Evolutionary conservation across 1,140 invertebrate species (phyloP), one percentile per base, ranked within the genome.

Genomic region (Bombus breviceps): DNA sequence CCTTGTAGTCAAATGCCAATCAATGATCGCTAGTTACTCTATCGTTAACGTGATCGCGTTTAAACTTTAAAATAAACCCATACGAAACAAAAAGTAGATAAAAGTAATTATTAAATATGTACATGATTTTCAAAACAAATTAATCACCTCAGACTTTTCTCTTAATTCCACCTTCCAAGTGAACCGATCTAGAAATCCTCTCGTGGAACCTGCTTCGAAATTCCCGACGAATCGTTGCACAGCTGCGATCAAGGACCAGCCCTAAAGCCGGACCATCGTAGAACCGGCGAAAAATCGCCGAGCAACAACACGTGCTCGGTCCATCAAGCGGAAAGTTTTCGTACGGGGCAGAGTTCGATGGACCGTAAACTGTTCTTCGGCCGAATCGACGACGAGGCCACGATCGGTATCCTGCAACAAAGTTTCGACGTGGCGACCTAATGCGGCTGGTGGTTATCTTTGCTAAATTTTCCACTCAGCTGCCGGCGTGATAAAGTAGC

Each of bases 381-480:
- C 10, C 43, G 15, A 78, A 73, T 41, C 62, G 57, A 64, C 64
- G 22, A 64, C 28, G n/a, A 18, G 69, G 71, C 15, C 47, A 37
- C 15, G 12, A 5, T 9, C 39, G 18, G 41, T n/a, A 34, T 32
- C 22, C 47, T 1, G 47, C 32, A 37, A 53, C 86, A 53, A 81
- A 80, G 41, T 68, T 82, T 53, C 82, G 72, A 81, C 37, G 59
- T 32, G 53, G 62, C 83, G 64, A 81, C 76, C 81, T 69, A 78
- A 83, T 53, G 66, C 66, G 41, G 22, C 28, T 77, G 77, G 68
- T 80, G 74, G 81, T 73, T 85, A 88, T 90, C 83, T 90, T 91
- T 91, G 87, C 85, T 85, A 83, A 86, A 91, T 90, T 91, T 91
- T 90, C 88, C 87, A 85, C 87, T 90, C 90, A 77, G 59, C 81